Percentiles rank a stretch among this genome's conserved stretches.
These are phyloP conservation scores for Epirrhoe alternata DNA, from an alignment of 2,888 invertebrate genomes.

Conservation along the genomic window DNA sequence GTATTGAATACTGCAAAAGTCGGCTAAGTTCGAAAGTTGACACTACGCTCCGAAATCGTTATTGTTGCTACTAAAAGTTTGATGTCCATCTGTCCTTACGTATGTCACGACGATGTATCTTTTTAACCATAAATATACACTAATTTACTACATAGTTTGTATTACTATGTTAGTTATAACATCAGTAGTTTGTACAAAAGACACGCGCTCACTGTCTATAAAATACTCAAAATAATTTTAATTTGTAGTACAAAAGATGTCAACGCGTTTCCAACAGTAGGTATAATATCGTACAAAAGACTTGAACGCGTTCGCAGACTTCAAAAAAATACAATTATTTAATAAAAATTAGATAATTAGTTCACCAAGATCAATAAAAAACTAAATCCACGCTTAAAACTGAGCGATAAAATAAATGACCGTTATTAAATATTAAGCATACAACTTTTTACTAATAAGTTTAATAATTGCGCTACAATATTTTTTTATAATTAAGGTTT, in stretches of 20 bases:
- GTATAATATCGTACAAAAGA: slow-evolving; percentile 8
- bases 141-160: too few species aligned
- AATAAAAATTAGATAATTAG: not conserved
- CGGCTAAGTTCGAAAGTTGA: too few species aligned
- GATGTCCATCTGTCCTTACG: too few species aligned
- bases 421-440: not conserved
- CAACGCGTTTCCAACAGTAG: too few species aligned
- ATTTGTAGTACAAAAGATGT: not conserved
- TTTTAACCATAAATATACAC: too few species aligned
- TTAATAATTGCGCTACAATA: not conserved
- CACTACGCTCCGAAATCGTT: too few species aligned
- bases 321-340: not conserved
- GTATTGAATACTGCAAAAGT: too few species aligned
- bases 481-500: slow-evolving; percentile 1
- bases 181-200: not conserved
- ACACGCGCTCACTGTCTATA: too few species aligned
- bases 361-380: not conserved
- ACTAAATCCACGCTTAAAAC: not conserved
- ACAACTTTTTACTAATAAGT: not conserved
- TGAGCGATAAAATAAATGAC: not conserved
- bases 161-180: too few species aligned
- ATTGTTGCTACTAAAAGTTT: too few species aligned
- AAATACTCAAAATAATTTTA: too few species aligned
- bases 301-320: slow-evolving; percentile 9
- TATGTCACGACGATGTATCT: too few species aligned